These are phyloP conservation scores for Microcebus griseorufus DNA, from an alignment of 2,113 vertebrate genomes.

Conservation along the genomic window DNA sequence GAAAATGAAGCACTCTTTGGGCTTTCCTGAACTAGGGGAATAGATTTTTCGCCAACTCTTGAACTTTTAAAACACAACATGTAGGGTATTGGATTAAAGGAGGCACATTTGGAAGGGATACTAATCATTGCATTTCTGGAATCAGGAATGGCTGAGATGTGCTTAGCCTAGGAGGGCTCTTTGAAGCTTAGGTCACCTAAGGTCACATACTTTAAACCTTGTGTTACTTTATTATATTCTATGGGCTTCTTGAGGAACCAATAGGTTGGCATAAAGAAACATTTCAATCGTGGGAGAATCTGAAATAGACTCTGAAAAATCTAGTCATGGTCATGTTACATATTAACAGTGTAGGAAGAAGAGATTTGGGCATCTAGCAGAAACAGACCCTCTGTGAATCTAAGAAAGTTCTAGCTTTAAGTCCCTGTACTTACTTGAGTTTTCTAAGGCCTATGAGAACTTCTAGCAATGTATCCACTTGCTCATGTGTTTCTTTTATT, in stretches of 20 bases:
- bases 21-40: neutral
- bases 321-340: neutral
- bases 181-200: neutral
- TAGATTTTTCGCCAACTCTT: neutral
- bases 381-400: neutral
- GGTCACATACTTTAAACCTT: neutral
- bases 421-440: neutral
- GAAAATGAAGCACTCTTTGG: neutral
- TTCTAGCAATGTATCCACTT: neutral
- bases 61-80: neutral
- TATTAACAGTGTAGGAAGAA: neutral
- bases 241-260: neutral
- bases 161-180: neutral
- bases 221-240: neutral
- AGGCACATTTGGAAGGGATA: neutral
- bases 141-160: neutral
- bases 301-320: neutral
- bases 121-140: neutral
- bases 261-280: neutral
- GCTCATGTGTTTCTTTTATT: neutral
- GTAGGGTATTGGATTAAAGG: neutral
- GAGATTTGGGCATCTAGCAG: neutral
- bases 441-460: neutral
- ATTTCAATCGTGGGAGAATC: neutral
- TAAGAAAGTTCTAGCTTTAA: neutral